These are phyloP conservation scores for Branchinecta lindahli DNA, from an alignment of 1,140 invertebrate species.

Conservation along the genomic window DNA sequence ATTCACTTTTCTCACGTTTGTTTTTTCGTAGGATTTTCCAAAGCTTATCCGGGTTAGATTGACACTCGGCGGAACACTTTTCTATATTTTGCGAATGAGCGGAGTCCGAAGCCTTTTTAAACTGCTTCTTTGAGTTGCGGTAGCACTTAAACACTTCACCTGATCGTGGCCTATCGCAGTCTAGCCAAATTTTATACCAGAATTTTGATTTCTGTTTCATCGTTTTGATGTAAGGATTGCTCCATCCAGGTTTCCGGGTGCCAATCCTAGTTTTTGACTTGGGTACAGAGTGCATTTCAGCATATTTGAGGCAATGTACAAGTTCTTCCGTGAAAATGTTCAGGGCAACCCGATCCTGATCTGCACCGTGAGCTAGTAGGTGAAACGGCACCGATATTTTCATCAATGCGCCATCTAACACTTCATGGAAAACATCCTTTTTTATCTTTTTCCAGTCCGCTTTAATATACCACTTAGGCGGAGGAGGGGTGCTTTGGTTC, in stretches of 20 bases:
- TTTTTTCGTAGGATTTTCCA: slow-evolving; percentile 5
- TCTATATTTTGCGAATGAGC: neutral
- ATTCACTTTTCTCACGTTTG: too few species aligned
- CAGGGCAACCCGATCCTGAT: neutral
- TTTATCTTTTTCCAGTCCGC: slow-evolving; percentile 1
- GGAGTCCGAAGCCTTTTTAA: slow-evolving; percentile 9
- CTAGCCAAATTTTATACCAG: slow-evolving; percentile 2
- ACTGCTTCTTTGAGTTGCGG: slow-evolving; percentile 8
- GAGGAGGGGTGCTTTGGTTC: neutral
- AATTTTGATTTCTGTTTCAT: too few species aligned
- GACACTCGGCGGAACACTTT: neutral
- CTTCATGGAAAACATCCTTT: neutral
- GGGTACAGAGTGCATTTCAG: neutral
- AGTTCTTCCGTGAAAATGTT: slow-evolving; percentile 9
- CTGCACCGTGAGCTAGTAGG: neutral
- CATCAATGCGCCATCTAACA: neutral
- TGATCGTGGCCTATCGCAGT: neutral
- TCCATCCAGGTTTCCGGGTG: neutral
- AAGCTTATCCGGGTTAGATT: slow-evolving; percentile 1
- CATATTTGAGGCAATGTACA: slow-evolving; percentile 9
- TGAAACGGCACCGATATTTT: neutral
- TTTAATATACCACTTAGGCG: slow-evolving; percentile 1
- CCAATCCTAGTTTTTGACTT: neutral
- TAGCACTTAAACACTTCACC: neutral
- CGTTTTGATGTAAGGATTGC: slow-evolving; percentile 8